Evolutionary conservation across 2,113 vertebrate species (phyloP), one percentile per base, ranked within the genome.

Genomic region (Oceanites oceanicus): DNA sequence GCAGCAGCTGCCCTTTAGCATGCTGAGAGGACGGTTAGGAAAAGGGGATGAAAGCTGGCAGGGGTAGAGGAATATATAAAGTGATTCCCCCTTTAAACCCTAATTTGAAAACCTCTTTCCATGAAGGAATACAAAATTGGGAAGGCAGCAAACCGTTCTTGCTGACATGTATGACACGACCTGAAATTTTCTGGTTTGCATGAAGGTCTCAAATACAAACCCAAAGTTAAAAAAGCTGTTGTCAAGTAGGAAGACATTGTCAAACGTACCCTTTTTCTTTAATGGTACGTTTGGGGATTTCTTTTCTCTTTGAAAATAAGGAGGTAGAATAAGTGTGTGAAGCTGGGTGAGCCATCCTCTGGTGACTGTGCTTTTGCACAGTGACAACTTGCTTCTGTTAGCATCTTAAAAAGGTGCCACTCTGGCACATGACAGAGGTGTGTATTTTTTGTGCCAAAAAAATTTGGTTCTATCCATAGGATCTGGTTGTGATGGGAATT

Each of bases 11-110:
- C 26, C 25, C 59, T 45, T 67, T 36, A 40, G 18, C 6, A 1
- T 40, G 5, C 32, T 0, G 0, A 74, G 38, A 53, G 23, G 11
- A 44, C 7, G 15, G 19, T 20, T 66, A 22, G 26, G 71, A 13
- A 58, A 59, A 71, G 23, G n/a, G 16, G 12, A 45, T 83, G 67
- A 80, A 76, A 89, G 27, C 40, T 94, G 36, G 6, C 21, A 44
- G 11, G 7, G 14, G 15, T 49, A 44, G n/a, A 70, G 26, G 25
- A 36, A 34, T 56, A 40, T 4, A 20, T 19, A 44, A 59, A 86
- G 42, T 12, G 18, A 2, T 11, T 47, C 9, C 5, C 8, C 4
- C 23, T 83, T 52, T 61, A 84, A 86, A 81, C 53, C 29, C 8
- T 50, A 10, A 19, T 49, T 15, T 12, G 7, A 89, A 78, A 29